Conservation (phyloP, 2,888 invertebrate genomes). For the Pegoplata infirma region DNA sequence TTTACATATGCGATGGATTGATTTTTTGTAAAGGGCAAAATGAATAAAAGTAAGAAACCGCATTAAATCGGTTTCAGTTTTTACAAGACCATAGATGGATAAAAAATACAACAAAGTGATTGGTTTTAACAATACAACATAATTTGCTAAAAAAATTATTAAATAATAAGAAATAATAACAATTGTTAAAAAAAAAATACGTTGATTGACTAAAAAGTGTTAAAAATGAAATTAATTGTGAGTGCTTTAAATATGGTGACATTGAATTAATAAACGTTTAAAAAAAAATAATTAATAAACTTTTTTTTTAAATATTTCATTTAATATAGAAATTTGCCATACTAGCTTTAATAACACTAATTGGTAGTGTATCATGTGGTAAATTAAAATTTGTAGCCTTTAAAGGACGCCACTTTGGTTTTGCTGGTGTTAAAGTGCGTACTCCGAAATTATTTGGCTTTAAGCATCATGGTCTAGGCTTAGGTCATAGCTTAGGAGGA, state of each 20-base stretch:
- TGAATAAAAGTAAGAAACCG: constrained; percentile 33
- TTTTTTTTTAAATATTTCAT: constrained; percentile 1
- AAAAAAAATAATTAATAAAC: constrained; percentile 10
- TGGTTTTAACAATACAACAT: background rate
- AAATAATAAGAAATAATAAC: constrained; percentile 26
- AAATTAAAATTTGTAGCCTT: constrained; percentile 70
- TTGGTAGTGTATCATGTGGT: constrained; percentile 57
- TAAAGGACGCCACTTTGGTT: constrained; percentile 70
- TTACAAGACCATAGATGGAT: constrained; percentile 27
- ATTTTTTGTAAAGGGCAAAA: constrained; percentile 9
- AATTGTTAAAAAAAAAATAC: background rate
- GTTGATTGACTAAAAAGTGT: background rate
- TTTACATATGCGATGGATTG: constrained; percentile 4
- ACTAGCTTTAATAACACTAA: constrained; percentile 39
- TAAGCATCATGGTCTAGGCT: constrained; percentile 64
- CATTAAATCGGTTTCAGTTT: constrained; percentile 44
- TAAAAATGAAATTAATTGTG: constrained; percentile 61
- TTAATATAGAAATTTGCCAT: constrained; percentile 47
- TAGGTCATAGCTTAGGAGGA: constrained; percentile 61
- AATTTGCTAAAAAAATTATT: constrained; percentile 48
- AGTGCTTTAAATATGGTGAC: constrained; percentile 32
- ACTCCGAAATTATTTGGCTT: constrained; percentile 70
- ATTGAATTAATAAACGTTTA: background rate
- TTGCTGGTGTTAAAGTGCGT: constrained; percentile 69
- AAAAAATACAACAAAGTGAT: constrained; percentile 67